A percentile compares a stretch with the other conserved stretches of the same genome.
Conservation (phyloP, 1,140 invertebrate genomes). For the Gyrodactylus bullatarudis region DNA sequence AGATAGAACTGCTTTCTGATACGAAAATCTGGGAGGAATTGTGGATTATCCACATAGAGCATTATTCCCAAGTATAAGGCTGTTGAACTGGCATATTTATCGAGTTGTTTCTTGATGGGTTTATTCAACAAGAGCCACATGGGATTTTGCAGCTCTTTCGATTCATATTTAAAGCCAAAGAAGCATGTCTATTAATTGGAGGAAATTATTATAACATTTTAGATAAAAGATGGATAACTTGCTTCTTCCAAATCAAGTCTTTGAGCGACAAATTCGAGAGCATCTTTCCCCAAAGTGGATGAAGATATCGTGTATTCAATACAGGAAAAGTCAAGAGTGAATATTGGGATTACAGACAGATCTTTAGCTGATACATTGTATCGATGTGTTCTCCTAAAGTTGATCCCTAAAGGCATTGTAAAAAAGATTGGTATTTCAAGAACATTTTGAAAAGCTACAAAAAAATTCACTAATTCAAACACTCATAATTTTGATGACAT, state of each 20-base stretch:
- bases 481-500: no score
- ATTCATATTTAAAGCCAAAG: not conserved
- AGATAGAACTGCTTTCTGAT: not conserved
- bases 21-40: not conserved
- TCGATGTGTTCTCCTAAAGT: not conserved
- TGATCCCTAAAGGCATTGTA: not conserved
- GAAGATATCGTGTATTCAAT: not conserved
- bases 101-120: not conserved
- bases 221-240: no score
- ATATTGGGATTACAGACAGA: not conserved
- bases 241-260: not conserved
- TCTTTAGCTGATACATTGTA: not conserved
- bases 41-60: not conserved
- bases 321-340: not conserved
- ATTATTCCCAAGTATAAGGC: not conserved
- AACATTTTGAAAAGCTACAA: no score
- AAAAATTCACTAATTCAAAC: no score
- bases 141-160: not conserved
- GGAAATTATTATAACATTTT: no score
- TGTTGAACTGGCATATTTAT: not conserved
- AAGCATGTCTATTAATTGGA: no score
- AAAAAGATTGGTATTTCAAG: no score
- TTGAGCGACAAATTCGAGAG: not conserved
- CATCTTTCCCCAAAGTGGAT: not conserved
- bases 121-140: not conserved